Percentiles rank a stretch among this genome's conserved stretches.
phyloP scores from a whole-genome alignment of 2,797 vertebrate genomes.

The Podargus strigoides region DNA sequence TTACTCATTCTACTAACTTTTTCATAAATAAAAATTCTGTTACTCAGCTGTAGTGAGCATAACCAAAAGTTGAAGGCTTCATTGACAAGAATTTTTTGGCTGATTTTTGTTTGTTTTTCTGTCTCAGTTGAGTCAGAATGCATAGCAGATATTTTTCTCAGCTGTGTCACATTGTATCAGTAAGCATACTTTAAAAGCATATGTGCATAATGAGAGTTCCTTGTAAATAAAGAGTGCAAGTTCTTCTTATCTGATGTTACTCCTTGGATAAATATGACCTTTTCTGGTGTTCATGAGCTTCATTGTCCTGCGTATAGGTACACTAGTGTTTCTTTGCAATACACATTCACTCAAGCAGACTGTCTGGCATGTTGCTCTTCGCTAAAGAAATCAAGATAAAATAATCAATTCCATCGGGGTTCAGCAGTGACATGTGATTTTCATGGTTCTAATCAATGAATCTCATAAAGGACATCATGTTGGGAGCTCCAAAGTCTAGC shows the following conservation, averaged over 20 bases:
- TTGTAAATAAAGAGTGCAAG: not conserved
- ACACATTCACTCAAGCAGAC: not conserved
- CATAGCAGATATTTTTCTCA: not conserved
- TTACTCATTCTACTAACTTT: not conserved
- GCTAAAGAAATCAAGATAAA: conserved; percentile 12
- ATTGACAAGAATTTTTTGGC: not conserved
- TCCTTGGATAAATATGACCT: not conserved
- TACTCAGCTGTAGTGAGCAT: not conserved
- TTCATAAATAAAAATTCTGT: not conserved
- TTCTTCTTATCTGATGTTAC: not conserved
- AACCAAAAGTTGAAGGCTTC: not conserved
- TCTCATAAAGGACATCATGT: not conserved
- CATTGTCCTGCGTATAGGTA: not conserved
- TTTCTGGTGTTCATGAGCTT: not conserved
- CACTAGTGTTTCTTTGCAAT: not conserved
- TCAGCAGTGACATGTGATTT: conserved; percentile 14
- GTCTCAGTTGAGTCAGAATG: not conserved
- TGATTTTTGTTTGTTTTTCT: not conserved
- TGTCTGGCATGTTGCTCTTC: not conserved
- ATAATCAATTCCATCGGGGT: not conserved
- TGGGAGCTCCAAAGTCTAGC: not conserved
- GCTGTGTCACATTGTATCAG: not conserved
- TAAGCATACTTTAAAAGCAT: not conserved
- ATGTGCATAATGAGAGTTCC: not conserved
- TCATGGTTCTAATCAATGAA: not conserved